Base-by-base conservation (phyloP, 2,797 vertebrate species). In the Rhynchonycteris naso region DNA sequence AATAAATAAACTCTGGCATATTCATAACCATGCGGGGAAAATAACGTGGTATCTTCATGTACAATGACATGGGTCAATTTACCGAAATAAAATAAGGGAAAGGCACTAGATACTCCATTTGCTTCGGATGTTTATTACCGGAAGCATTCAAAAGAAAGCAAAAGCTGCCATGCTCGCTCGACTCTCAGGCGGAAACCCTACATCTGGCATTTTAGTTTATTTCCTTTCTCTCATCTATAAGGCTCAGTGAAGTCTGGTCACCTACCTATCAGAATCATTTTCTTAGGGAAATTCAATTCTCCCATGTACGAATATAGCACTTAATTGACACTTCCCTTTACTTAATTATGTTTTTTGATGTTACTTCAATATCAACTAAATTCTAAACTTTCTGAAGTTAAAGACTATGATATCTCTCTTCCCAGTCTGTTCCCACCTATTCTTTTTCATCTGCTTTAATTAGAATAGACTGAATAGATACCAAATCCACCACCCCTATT, bases 221-320 rank as follows among this genome's bases (percentile, higher is more conserved):
- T 35, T 89, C 68, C 28, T 61, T 78, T 69, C 43, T 94, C 50
- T 90, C 22, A 78, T 74, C 43, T 88, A 28, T 14, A 95, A 88
- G 59, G 1, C 28, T 93, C 71, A 59, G 13, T 88, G 63, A 95
- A 71, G 4, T 93, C 88, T 82, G 52, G 14, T 79, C 33, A 78
- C 19, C 4, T 72, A 1, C 19, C 4, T 72, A 1, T 69, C 74
- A 65, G 22, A 86, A 84, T n/a, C 33, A 50, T 82, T 84, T 88
- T 93, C 12, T 35, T 43, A 82, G n/a, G 16, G 10, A 96, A 90
- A 81, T 80, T 88, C 65, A 92, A 85, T 72, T 90, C 9, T 69
- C 24, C 63, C 56, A 3, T 35, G 12, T 82, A 86, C 5, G 47
- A 92, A 82, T 59, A 54, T 0, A 47, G 7, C 28, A 54, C 21